A percentile compares a stretch with the other conserved stretches of the same genome.
Conservation (phyloP, 2,888 invertebrate species). For the Aphidoletes aphidimyza region DNA sequence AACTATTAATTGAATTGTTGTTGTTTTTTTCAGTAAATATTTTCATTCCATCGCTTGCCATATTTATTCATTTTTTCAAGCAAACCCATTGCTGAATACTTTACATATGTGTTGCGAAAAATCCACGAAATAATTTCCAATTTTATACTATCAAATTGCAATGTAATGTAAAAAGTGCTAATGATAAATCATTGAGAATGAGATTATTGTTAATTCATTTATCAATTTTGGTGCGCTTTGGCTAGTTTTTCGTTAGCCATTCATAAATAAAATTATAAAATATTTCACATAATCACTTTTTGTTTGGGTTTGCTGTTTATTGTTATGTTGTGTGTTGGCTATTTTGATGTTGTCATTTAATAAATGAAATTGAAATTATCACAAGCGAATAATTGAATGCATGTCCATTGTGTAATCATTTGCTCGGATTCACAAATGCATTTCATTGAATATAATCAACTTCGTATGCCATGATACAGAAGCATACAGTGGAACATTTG, state of each 20-base stretch:
- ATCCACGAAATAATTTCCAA: not conserved
- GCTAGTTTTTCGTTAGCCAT: not conserved
- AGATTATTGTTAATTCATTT: slow-evolving; percentile 37
- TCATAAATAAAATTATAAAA: not conserved
- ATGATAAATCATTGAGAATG: slow-evolving; percentile 47
- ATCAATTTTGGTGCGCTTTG: not conserved
- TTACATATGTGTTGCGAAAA: not conserved
- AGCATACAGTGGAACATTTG: not conserved
- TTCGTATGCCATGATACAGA: not conserved
- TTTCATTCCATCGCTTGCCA: not conserved
- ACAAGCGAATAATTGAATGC: not conserved
- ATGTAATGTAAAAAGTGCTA: not conserved
- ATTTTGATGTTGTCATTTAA: slow-evolving; percentile 42
- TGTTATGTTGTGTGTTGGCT: not conserved
- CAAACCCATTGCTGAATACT: not conserved
- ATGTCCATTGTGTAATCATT: slow-evolving; percentile 10
- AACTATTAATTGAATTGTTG: slow-evolving; percentile 44
- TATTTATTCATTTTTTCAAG: not conserved
- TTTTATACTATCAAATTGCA: slow-evolving; percentile 13
- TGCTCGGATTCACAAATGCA: slow-evolving; percentile 6
- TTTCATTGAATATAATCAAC: not conserved
- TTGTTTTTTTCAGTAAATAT: not conserved
- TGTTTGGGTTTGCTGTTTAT: too few species aligned
- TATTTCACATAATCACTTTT: not conserved
- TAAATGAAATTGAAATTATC: slow-evolving; percentile 16